phyloP scores from a whole-genome alignment of 2,888 invertebrate species.

The Brachypalpus laphriformis region DNA sequence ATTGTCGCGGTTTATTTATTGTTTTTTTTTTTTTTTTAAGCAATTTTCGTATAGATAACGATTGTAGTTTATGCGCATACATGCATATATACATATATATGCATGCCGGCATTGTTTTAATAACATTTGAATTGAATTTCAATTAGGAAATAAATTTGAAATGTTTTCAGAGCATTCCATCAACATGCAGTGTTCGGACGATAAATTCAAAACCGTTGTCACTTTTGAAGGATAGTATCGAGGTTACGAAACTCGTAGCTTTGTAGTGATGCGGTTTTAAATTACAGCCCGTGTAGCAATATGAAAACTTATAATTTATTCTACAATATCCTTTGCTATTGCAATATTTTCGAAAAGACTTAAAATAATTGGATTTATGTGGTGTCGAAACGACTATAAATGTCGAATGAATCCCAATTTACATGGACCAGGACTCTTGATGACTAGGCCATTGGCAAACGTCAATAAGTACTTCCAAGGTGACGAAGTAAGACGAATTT shows the following conservation, averaged over 20 bases:
- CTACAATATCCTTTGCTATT: too few species aligned
- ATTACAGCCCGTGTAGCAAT: too few species aligned
- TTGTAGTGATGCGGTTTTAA: not conserved
- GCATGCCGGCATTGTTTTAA: not conserved
- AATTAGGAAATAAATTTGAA: not conserved
- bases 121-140: slow-evolving; percentile 15
- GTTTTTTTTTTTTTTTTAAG: not conserved
- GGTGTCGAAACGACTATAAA: too few species aligned
- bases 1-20: not conserved
- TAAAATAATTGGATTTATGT: too few species aligned
- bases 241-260: not conserved
- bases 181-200: not conserved
- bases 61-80: not conserved
- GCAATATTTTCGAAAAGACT: too few species aligned
- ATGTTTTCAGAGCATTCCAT: not conserved
- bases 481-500: too few species aligned
- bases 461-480: too few species aligned
- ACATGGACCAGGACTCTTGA: too few species aligned
- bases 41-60: not conserved
- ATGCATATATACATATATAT: too few species aligned
- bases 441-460: too few species aligned
- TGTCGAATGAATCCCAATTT: too few species aligned
- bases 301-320: too few species aligned
- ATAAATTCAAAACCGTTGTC: not conserved
- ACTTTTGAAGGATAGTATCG: not conserved